These are phyloP conservation scores for Amaurobius ferox DNA, from an alignment of 2,888 invertebrate species.

Conservation along the genomic window DNA sequence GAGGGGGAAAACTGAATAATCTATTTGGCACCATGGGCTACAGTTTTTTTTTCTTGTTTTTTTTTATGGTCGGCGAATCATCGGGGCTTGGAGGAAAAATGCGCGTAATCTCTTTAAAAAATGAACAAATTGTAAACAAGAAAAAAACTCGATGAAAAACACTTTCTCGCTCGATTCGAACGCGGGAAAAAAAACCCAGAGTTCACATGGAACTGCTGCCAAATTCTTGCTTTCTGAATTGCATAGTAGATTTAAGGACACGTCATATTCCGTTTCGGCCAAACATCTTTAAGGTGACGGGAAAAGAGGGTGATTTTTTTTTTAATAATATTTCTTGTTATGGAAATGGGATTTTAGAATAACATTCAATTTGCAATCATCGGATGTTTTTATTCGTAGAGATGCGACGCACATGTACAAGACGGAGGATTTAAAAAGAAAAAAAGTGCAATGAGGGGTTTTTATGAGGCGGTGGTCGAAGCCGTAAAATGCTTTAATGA, in stretches of 20 bases:
- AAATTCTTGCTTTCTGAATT: constrained; percentile 1
- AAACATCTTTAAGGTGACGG: constrained; percentile 7
- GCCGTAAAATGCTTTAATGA: no score
- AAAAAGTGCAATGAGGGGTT: no score
- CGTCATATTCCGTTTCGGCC: constrained; percentile 2
- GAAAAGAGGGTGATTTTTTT: background rate
- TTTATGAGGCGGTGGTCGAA: no score
- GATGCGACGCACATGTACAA: no score
- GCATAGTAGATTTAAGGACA: constrained; percentile 11
- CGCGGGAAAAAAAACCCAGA: background rate
- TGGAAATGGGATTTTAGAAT: constrained; percentile 6
- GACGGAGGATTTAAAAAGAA: no score
- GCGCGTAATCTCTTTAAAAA: constrained; percentile 14
- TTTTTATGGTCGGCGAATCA: constrained; percentile 12
- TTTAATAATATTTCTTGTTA: constrained; percentile 4
- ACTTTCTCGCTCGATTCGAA: background rate
- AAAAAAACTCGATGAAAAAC: background rate
- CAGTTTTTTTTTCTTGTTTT: no score
- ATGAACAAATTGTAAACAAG: background rate
- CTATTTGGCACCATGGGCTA: constrained; percentile 12
- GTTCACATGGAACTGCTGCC: background rate
- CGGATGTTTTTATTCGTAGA: background rate
- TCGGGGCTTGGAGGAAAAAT: background rate
- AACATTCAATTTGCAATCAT: constrained; percentile 14
- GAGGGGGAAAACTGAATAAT: background rate